Percentiles rank a stretch among this genome's conserved stretches.
phyloP scores from a whole-genome alignment of 1,140 invertebrate species.

The Carcinoscorpius rotundicauda region DNA sequence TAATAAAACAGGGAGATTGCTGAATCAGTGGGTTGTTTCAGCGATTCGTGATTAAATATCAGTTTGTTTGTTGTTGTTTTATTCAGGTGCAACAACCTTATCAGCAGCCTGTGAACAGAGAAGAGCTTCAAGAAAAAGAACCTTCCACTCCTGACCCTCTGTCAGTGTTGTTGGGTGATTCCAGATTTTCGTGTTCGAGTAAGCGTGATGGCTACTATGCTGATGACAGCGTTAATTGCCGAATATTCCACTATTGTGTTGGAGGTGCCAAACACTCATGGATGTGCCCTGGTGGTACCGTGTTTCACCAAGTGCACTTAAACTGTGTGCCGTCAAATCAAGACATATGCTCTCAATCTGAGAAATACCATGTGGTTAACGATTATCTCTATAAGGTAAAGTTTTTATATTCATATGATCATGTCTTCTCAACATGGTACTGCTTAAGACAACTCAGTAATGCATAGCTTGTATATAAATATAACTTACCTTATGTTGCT shows the following conservation, averaged over 20 bases:
- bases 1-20: too few relatives aligned
- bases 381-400: slow-evolving; percentile 77
- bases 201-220: slow-evolving; percentile 81
- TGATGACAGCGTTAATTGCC: slow-evolving; percentile 71
- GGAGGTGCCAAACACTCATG: slow-evolving; percentile 78
- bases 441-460: too few relatives aligned
- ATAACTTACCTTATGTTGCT: too few relatives aligned
- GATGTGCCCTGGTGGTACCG: slow-evolving; percentile 81
- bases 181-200: slow-evolving; percentile 62
- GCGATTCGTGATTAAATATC: too few relatives aligned
- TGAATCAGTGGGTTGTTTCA: too few relatives aligned
- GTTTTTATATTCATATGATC: too few relatives aligned
- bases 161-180: slow-evolving; percentile 58
- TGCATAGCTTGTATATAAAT: too few relatives aligned
- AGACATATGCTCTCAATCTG: slow-evolving; percentile 76
- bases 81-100: too few relatives aligned
- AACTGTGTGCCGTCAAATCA: slow-evolving; percentile 84
- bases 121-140: slow-evolving; percentile 50
- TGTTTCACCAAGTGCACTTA: slow-evolving; percentile 78
- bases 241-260: slow-evolving; percentile 88
- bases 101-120: background rate
- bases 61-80: too few relatives aligned
- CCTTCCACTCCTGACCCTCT: slow-evolving; percentile 66
- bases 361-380: slow-evolving; percentile 83
- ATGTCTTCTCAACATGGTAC: too few relatives aligned